Evolutionary conservation across 2,113 vertebrate species (phyloP).

Genomic region (Rynchops niger): DNA sequence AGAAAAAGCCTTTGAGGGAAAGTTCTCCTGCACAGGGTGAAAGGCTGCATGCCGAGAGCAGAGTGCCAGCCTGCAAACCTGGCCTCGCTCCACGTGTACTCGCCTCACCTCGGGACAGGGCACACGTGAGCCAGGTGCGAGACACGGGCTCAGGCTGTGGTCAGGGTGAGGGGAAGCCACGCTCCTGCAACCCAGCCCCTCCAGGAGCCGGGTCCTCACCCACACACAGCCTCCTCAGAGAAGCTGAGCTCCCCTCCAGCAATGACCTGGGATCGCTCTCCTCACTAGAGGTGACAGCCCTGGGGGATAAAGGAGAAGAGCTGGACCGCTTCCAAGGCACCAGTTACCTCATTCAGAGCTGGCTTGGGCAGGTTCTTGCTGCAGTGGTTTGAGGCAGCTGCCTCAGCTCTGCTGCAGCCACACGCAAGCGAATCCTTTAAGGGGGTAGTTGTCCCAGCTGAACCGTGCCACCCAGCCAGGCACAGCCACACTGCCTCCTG

Average conservation of each 20-base stretch:
- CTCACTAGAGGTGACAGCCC: neutral
- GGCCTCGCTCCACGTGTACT: neutral
- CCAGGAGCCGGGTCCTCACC: neutral
- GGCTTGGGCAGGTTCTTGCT: neutral
- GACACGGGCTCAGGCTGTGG: neutral
- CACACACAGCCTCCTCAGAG: fast-evolving
- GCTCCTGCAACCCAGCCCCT: neutral
- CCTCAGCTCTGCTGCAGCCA: neutral
- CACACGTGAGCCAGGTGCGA: neutral
- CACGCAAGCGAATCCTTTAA: neutral
- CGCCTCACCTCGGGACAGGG: fast-evolving
- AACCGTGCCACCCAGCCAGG: neutral
- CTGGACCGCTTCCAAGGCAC: neutral
- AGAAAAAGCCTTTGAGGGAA: neutral
- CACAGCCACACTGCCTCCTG: neutral
- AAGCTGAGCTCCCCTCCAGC: neutral
- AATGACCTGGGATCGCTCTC: fast-evolving
- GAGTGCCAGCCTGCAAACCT: neutral
- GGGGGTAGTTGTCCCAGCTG: neutral
- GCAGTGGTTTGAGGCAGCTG: neutral
- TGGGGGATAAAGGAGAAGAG: neutral
- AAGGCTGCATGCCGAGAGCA: neutral
- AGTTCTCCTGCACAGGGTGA: neutral
- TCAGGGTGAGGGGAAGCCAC: neutral
- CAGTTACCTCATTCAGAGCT: neutral